Evolutionary conservation across 1,140 invertebrate species (phyloP), one percentile per base, ranked within the genome.

Genomic region (Teleopsis dalmanni): DNA sequence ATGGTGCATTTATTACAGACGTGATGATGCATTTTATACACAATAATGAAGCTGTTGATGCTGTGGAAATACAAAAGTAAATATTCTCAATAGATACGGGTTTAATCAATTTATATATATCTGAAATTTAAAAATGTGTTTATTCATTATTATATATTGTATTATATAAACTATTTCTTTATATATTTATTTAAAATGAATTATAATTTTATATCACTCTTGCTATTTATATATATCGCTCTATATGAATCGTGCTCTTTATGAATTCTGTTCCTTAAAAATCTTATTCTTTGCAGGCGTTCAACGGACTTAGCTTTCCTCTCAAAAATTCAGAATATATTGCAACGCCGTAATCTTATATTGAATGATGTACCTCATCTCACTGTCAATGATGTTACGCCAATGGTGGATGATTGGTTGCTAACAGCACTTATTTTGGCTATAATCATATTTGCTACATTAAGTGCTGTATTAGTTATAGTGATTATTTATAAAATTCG

Each of bases 11-110:
- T 43, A 74, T 73, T 2, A 70, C 45, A 0, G 45, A 73, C 35
- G 64, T 77, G 37, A 65, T 63, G 27, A 68, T 72, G 11, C 76
- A 78, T 61, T 78, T 78, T 60, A 74, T 78, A 23, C 51, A 69
- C 18, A 57, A 73, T 52, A 55, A 76, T 58, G 37, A 68, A 51
- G 73, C 75, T 5, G 72, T 77, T 1, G 44, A 54, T 2, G 64
- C 72, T 1, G 56, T 63, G 0, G 59, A 58, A 11, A 76, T 78
- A 29, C 62, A 74, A 50, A 38, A 31, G 25, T 21, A 25, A n/a
- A n/a, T n/a, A n/a, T n/a, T n/a, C n/a, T n/a, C n/a, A n/a, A n/a
- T n/a, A n/a, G n/a, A n/a, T n/a, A n/a, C n/a, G n/a, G n/a, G n/a
- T n/a, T n/a, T n/a, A n/a, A n/a, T n/a, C n/a, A n/a, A n/a, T n/a